These are phyloP conservation scores for Macrobrachium rosenbergii DNA, from an alignment of 1,140 invertebrate genomes.

Conservation along the genomic window DNA sequence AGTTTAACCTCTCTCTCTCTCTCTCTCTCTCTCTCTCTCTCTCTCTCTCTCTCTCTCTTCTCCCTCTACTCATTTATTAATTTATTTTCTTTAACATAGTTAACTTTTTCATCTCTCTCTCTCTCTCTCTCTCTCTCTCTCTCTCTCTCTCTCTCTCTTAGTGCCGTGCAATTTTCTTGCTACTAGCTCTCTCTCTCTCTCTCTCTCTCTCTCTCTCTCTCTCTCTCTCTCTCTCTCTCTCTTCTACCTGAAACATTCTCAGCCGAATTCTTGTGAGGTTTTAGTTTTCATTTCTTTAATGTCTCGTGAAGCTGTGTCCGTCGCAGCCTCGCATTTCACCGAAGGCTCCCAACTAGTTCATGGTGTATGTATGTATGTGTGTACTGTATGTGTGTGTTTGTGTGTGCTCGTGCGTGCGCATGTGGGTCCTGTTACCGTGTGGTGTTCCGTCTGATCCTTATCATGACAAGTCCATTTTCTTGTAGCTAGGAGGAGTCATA, in stretches of 20 bases:
- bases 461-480: too few relatives aligned
- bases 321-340: not conserved
- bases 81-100: not conserved
- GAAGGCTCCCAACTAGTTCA: not conserved
- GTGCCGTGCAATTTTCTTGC: too few relatives aligned
- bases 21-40: constrained; percentile 14
- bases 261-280: not conserved
- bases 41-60: constrained; percentile 8
- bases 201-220: constrained; percentile 15
- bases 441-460: not conserved
- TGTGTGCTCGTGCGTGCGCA: constrained; percentile 7
- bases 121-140: not conserved
- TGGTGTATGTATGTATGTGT: too few relatives aligned
- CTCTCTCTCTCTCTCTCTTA: too few relatives aligned
- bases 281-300: not conserved
- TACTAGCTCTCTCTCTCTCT: not conserved
- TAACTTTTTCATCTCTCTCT: not conserved
- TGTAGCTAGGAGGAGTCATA: too few relatives aligned
- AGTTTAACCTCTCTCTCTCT: not conserved
- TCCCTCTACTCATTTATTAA: too few relatives aligned
- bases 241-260: not conserved
- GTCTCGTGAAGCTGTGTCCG: not conserved
- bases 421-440: not conserved
- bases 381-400: too few relatives aligned
- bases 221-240: constrained; percentile 24